These are phyloP conservation scores for Caenorhabditis uteleia DNA, from an alignment of 2,888 invertebrate genomes.

Conservation along the genomic window DNA sequence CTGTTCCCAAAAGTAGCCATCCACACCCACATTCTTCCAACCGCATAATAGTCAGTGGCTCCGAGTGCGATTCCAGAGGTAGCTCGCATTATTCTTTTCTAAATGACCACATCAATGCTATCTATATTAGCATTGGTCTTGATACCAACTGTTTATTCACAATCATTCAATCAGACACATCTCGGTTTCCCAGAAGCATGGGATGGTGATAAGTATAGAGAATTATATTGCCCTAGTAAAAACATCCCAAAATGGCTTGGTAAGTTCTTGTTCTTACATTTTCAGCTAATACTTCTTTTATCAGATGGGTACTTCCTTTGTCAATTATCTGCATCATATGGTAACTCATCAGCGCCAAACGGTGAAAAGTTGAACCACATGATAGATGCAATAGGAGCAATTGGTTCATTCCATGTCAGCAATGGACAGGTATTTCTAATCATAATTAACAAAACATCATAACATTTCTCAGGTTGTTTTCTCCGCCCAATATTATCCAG, in stretches of 20 bases:
- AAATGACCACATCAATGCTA: background rate
- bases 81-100: no score
- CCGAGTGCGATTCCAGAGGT: no score
- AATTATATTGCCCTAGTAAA: slow-evolving; percentile 67
- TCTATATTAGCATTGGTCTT: slow-evolving; percentile 14
- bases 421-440: slow-evolving; percentile 56
- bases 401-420: slow-evolving; percentile 66
- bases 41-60: no score
- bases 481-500: slow-evolving; percentile 68
- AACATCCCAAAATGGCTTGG: slow-evolving; percentile 67
- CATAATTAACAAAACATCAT: no score
- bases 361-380: slow-evolving; percentile 67
- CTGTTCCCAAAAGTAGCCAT: no score
- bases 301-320: slow-evolving; percentile 69
- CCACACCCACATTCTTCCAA: no score
- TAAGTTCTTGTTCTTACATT: slow-evolving; percentile 20
- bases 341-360: slow-evolving; percentile 59
- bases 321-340: slow-evolving; percentile 68
- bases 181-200: slow-evolving; percentile 67
- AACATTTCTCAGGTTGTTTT: slow-evolving; percentile 59
- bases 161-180: slow-evolving; percentile 49
- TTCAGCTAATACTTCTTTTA: slow-evolving; percentile 5
- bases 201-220: slow-evolving; percentile 68
- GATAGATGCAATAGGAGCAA: slow-evolving; percentile 69
- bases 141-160: slow-evolving; percentile 22